These are phyloP conservation scores for Lepilemur septentrionalis DNA, from an alignment of 2,797 vertebrate genomes.

Conservation along the genomic window DNA sequence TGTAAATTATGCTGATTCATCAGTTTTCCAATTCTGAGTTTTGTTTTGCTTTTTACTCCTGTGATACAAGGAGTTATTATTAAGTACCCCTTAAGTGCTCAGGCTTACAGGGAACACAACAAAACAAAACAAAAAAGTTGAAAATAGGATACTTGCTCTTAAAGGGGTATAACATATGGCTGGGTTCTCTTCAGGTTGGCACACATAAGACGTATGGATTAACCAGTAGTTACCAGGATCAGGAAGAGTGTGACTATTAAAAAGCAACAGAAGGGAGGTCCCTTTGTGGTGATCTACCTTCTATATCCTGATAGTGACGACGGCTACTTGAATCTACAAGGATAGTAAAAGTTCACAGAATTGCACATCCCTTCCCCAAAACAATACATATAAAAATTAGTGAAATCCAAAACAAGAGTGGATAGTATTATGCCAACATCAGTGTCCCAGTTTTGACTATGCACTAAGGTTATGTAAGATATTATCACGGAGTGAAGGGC, in stretches of 20 bases:
- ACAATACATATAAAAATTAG: background rate
- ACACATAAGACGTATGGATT: background rate
- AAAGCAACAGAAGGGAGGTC: background rate
- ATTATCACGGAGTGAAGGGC: background rate
- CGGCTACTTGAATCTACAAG: background rate
- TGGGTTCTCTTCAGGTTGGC: background rate
- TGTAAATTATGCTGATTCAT: background rate
- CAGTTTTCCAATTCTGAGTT: background rate
- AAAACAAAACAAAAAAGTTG: background rate
- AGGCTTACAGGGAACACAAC: background rate
- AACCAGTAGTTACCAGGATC: background rate
- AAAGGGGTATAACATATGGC: background rate
- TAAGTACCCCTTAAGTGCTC: background rate
- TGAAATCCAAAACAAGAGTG: background rate
- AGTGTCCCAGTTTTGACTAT: background rate
- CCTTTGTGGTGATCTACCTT: background rate
- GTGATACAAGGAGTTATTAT: background rate
- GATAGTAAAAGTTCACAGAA: background rate
- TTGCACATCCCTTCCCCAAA: background rate
- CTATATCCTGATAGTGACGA: background rate
- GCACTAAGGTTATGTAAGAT: background rate
- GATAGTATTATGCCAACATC: background rate
- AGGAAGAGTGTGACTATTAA: background rate
- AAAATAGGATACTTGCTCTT: background rate
- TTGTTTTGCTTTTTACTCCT: conserved; percentile 4